phyloP scores from a whole-genome alignment of 2,888 invertebrate genomes.

The Amblyjoppa proteus region DNA sequence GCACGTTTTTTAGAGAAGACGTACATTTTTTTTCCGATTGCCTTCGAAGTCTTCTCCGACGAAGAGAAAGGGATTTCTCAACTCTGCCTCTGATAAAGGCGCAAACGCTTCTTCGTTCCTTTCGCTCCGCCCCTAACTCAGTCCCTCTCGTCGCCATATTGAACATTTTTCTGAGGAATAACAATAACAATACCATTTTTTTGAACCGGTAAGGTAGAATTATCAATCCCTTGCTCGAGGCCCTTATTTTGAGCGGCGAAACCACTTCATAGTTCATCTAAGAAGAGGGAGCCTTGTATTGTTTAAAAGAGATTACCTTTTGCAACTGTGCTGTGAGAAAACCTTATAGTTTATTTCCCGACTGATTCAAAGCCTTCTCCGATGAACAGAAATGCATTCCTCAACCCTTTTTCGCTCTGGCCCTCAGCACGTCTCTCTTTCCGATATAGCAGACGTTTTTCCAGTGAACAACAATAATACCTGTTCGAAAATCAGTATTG shows the following conservation, averaged over 20 bases:
- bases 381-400: background rate
- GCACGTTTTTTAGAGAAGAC: background rate
- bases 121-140: background rate
- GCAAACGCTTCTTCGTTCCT: background rate
- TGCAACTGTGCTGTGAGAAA: too few relatives aligned
- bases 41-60: too few relatives aligned
- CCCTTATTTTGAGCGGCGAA: conserved; percentile 35
- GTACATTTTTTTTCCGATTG: background rate
- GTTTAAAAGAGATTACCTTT: too few relatives aligned
- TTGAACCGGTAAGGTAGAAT: background rate
- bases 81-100: background rate
- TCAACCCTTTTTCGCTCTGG: conserved; percentile 47
- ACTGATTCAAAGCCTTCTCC: background rate
- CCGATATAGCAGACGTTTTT: conserved; percentile 42
- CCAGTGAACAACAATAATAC: background rate
- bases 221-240: conserved; percentile 53
- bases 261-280: conserved; percentile 77
- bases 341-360: too few relatives aligned
- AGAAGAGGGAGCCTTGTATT: conserved; percentile 60
- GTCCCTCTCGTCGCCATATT: conserved; percentile 64
- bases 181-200: too few relatives aligned
- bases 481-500: too few relatives aligned
- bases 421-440: conserved; percentile 5
- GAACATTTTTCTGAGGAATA: conserved; percentile 64
- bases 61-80: too few relatives aligned